These are phyloP conservation scores for Trichoplusia ni DNA, from an alignment of 1,140 invertebrate genomes.

Conservation along the genomic window DNA sequence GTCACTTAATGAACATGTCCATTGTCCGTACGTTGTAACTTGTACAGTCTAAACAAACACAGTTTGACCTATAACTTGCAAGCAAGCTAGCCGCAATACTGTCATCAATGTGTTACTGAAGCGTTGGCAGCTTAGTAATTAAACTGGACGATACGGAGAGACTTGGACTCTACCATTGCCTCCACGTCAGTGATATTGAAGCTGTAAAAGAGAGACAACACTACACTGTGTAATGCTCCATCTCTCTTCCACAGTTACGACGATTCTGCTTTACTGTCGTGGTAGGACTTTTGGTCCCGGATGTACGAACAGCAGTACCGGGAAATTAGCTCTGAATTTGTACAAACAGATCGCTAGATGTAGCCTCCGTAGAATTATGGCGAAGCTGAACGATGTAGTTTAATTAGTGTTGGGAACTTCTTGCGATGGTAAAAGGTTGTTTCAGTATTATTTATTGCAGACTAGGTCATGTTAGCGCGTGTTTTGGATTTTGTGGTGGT, in stretches of 20 bases:
- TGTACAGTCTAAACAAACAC: not conserved
- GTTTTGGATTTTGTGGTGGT: too few relatives aligned
- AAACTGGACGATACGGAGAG: slow-evolving; percentile 32
- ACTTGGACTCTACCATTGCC: too few relatives aligned
- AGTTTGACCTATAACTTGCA: slow-evolving; percentile 17
- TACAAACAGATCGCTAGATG: slow-evolving; percentile 7
- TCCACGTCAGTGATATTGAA: too few relatives aligned
- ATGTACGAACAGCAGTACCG: slow-evolving; percentile 11
- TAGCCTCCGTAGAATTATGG: slow-evolving; percentile 10
- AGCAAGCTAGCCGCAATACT: not conserved
- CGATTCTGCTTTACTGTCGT: too few relatives aligned
- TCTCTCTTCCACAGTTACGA: too few relatives aligned
- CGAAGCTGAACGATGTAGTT: not conserved
- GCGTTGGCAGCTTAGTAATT: slow-evolving; percentile 36
- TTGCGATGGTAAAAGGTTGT: not conserved
- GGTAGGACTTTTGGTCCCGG: too few relatives aligned
- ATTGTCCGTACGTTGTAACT: not conserved
- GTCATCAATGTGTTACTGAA: slow-evolving; percentile 20
- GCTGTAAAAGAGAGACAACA: too few relatives aligned
- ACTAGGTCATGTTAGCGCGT: too few relatives aligned
- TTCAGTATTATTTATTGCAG: too few relatives aligned
- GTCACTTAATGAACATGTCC: not conserved
- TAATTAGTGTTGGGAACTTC: slow-evolving; percentile 5
- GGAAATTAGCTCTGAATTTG: slow-evolving; percentile 14
- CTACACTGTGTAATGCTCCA: too few relatives aligned